Percentiles rank a stretch among this genome's conserved stretches.
These are phyloP conservation scores for Balearica regulorum DNA, from an alignment of 2,797 vertebrate species.

Conservation along the genomic window DNA sequence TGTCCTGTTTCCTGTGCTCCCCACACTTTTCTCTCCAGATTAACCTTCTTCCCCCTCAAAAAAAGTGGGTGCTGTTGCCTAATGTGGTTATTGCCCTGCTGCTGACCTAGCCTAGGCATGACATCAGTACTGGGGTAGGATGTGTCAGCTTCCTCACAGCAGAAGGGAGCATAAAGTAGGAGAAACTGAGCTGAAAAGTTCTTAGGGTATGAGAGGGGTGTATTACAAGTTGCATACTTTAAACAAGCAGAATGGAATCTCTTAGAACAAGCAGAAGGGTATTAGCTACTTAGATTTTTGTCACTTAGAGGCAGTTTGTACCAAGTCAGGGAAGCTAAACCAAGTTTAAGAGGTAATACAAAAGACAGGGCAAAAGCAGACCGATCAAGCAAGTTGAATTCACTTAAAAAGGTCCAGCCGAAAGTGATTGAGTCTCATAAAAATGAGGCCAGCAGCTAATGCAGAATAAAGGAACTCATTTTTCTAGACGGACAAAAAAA, in stretches of 20 bases:
- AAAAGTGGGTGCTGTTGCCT: background rate
- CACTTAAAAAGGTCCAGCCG: background rate
- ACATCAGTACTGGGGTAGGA: background rate
- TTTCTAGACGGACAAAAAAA: background rate
- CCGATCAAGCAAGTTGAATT: background rate
- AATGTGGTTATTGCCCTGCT: background rate
- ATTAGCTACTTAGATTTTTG: constrained; percentile 1
- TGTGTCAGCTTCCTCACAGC: background rate
- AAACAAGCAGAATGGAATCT: background rate
- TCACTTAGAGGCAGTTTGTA: background rate
- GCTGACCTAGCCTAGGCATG: background rate
- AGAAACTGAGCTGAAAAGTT: background rate
- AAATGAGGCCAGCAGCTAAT: constrained; percentile 9
- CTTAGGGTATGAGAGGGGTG: background rate
- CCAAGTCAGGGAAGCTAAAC: background rate
- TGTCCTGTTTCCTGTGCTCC: background rate
- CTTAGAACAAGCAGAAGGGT: background rate
- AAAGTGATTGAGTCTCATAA: background rate
- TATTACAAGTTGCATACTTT: background rate
- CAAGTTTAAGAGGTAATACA: background rate
- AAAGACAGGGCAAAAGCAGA: constrained; percentile 1
- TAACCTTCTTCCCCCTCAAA: background rate
- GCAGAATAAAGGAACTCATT: background rate
- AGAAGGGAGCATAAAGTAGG: background rate
- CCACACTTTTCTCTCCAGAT: background rate